A percentile compares a stretch with the other conserved stretches of the same genome.
Conservation (phyloP, 2,888 invertebrate species). For the Ellobium chinense region DNA sequence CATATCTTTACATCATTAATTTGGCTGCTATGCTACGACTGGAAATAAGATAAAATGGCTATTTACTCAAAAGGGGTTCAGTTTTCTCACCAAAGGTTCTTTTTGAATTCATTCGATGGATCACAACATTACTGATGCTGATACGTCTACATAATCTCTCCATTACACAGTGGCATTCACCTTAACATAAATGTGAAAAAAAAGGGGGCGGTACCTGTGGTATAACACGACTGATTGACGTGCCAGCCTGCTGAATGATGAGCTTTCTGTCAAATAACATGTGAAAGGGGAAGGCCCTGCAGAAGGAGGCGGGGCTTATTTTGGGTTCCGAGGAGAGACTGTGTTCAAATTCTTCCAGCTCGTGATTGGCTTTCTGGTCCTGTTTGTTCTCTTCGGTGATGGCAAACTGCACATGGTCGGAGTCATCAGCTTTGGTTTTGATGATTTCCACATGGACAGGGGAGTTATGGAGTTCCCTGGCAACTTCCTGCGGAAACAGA, state of each 20-base stretch:
- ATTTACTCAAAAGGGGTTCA: too few relatives aligned
- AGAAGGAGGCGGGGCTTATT: constrained; percentile 72
- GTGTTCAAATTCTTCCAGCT: constrained; percentile 47
- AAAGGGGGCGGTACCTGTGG: constrained; percentile 58
- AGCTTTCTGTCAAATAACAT: constrained; percentile 94
- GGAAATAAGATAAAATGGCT: too few relatives aligned
- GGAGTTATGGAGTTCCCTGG: constrained; percentile 91
- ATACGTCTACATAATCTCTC: too few relatives aligned
- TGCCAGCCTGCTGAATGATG: constrained; percentile 92
- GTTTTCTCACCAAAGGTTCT: too few relatives aligned
- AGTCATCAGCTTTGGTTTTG: constrained; percentile 93
- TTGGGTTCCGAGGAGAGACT: constrained; percentile 60
- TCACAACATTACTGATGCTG: too few relatives aligned
- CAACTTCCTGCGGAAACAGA: constrained; percentile 82
- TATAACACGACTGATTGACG: constrained; percentile 89
- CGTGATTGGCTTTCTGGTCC: constrained; percentile 31
- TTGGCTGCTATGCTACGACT: too few relatives aligned
- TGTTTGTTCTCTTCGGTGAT: constrained; percentile 61
- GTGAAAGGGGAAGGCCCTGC: constrained; percentile 95
- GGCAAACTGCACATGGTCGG: constrained; percentile 86
- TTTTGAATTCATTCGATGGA: too few relatives aligned
- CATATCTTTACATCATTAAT: too few relatives aligned
- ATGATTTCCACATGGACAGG: constrained; percentile 88
- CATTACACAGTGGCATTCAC: too few relatives aligned
- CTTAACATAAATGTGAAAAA: too few relatives aligned